Conservation (phyloP, 2,797 vertebrate genomes). For the Rhinichthys osculus region DNA sequence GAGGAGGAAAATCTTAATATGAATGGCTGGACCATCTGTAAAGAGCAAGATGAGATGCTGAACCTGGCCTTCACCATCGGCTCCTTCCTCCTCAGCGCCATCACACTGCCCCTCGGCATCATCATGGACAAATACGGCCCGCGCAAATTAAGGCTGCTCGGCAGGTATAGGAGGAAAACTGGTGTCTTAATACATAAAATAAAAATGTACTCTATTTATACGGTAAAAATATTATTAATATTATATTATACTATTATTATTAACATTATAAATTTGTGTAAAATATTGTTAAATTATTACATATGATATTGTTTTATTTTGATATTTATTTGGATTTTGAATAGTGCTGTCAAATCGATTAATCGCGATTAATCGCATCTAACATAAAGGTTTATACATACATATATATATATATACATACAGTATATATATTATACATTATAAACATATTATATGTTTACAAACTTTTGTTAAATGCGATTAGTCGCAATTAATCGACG, state of each 20-base stretch:
- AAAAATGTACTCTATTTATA: neutral
- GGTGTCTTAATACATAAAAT: neutral
- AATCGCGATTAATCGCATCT: neutral
- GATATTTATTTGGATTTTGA: neutral
- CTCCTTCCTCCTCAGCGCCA: conserved; percentile 97
- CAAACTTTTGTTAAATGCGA: neutral
- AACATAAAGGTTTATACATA: neutral
- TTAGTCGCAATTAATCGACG: neutral
- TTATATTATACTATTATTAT: neutral
- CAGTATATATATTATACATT: too few relatives aligned
- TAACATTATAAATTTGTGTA: neutral
- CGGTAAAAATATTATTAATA: neutral
- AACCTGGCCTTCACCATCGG: conserved; percentile 97
- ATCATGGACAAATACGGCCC: conserved; percentile 99
- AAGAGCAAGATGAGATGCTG: conserved; percentile 93
- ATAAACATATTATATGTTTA: too few relatives aligned
- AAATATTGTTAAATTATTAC: neutral
- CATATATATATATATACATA: neutral
- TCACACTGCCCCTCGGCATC: conserved; percentile 89
- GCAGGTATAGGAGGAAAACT: conserved; percentile 82
- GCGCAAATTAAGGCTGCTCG: conserved; percentile 92
- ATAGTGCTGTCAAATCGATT: neutral
- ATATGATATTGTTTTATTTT: neutral
- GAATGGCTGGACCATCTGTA: conserved; percentile 86
- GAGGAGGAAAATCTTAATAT: conserved; percentile 73